Percentiles rank a stretch among this genome's conserved stretches.
phyloP scores from a whole-genome alignment of 2,888 invertebrate genomes.

The Fabriciana adippe region DNA sequence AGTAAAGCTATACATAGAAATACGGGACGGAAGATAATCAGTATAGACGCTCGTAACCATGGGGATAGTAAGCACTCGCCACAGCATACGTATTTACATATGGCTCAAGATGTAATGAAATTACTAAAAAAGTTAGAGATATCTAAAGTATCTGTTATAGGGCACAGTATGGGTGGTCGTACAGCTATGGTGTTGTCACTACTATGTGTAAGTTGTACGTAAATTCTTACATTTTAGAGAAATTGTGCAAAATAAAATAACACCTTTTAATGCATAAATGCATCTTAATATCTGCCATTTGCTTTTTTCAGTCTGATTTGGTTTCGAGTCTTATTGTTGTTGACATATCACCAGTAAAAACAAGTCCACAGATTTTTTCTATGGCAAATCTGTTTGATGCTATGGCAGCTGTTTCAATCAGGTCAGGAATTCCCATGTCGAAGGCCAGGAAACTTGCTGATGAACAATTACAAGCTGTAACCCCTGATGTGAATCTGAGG shows the following conservation, averaged over 20 bases:
- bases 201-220: slow-evolving; percentile 78
- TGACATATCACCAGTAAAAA: slow-evolving; percentile 87
- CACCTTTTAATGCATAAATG: no score
- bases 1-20: slow-evolving; percentile 88
- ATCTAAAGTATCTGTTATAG: slow-evolving; percentile 86
- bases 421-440: slow-evolving; percentile 84
- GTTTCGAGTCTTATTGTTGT: slow-evolving; percentile 86
- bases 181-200: slow-evolving; percentile 93
- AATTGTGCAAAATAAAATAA: no score
- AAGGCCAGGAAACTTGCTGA: slow-evolving; percentile 86
- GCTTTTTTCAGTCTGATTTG: slow-evolving; percentile 77
- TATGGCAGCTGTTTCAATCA: slow-evolving; percentile 83
- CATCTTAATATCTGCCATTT: not conserved
- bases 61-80: slow-evolving; percentile 94
- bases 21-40: slow-evolving; percentile 88
- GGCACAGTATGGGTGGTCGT: slow-evolving; percentile 98
- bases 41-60: slow-evolving; percentile 96
- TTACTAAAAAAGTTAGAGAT: slow-evolving; percentile 85
- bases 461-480: slow-evolving; percentile 82
- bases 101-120: slow-evolving; percentile 84
- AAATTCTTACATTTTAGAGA: slow-evolving; percentile 32
- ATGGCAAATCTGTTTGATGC: slow-evolving; percentile 86
- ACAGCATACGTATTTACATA: slow-evolving; percentile 88
- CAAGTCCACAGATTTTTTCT: slow-evolving; percentile 82
- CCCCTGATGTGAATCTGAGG: slow-evolving; percentile 83